Evolutionary conservation across 2,797 vertebrate genomes (phyloP).

Genomic region (Chiloscyllium punctatum): DNA sequence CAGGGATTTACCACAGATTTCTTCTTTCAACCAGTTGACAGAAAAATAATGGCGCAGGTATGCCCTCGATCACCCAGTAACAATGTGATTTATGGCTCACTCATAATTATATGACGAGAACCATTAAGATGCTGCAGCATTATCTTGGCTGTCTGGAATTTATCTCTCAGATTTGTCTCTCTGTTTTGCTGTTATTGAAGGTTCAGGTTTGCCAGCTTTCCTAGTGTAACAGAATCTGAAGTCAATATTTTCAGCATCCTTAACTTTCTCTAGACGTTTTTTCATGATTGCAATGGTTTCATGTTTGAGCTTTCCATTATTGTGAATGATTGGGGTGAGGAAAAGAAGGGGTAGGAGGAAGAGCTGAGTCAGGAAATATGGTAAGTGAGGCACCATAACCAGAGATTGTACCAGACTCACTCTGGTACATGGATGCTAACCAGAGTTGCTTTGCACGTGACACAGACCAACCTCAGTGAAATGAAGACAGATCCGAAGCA

Average conservation of each 20-base stretch:
- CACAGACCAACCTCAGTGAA: background rate
- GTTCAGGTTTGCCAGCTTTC: background rate
- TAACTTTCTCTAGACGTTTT: background rate
- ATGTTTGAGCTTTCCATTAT: background rate
- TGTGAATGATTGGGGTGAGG: background rate
- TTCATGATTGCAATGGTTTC: background rate
- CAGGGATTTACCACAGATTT: background rate
- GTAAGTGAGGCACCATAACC: background rate
- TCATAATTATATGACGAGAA: background rate
- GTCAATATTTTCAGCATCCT: background rate
- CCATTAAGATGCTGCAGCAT: background rate
- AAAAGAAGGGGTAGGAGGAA: background rate
- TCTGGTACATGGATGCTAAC: background rate
- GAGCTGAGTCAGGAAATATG: background rate
- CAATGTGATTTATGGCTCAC: background rate
- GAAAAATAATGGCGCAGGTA: background rate
- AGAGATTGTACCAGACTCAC: background rate
- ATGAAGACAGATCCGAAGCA: background rate
- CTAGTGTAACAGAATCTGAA: background rate
- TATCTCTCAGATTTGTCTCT: background rate
- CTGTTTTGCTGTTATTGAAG: background rate
- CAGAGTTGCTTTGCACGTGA: background rate
- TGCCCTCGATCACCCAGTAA: background rate
- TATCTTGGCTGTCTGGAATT: background rate
- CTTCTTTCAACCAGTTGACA: background rate